Evolutionary conservation across 2,888 invertebrate genomes (phyloP).

Genomic region (Drosophila imparisetae): DNA sequence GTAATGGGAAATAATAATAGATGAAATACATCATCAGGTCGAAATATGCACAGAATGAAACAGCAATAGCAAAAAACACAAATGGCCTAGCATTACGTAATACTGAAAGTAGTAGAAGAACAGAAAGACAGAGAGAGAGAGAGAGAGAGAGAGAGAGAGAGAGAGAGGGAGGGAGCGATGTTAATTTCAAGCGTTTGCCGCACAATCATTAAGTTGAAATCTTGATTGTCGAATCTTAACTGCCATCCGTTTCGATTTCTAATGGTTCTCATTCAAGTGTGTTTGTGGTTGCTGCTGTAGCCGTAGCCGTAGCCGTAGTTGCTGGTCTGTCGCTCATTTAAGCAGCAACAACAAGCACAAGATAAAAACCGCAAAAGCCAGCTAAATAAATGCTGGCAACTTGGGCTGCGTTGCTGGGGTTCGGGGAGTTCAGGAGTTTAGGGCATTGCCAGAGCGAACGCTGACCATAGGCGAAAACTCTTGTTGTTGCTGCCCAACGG

Average conservation of each 20-base stretch:
- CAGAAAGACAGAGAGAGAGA: neutral
- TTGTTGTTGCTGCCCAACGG: slow-evolving; percentile 9
- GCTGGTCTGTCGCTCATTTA: slow-evolving; percentile 42
- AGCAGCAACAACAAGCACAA: slow-evolving; percentile 9
- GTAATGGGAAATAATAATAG: neutral
- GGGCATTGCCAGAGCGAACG: slow-evolving; percentile 19
- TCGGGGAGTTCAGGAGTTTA: slow-evolving; percentile 5
- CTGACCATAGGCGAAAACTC: slow-evolving; percentile 41
- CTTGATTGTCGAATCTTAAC: slow-evolving; percentile 58
- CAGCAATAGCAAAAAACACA: neutral
- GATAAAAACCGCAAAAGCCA: slow-evolving; percentile 40
- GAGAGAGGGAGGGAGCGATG: slow-evolving; percentile 1
- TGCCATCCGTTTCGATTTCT: slow-evolving; percentile 59
- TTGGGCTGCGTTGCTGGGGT: neutral
- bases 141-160: neutral
- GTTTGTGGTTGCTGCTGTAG: slow-evolving; percentile 12
- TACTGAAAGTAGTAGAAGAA: neutral
- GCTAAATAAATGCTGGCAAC: slow-evolving; percentile 2
- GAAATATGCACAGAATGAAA: slow-evolving; percentile 4
- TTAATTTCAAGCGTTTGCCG: slow-evolving; percentile 41
- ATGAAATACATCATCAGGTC: neutral
- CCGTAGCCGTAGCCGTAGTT: slow-evolving; percentile 1
- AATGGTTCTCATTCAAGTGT: slow-evolving; percentile 47
- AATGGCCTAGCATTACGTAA: slow-evolving; percentile 20
- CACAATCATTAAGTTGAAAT: slow-evolving; percentile 57